These are phyloP conservation scores for Drosophila mimetica DNA, from an alignment of 2,888 invertebrate species.

Conservation along the genomic window DNA sequence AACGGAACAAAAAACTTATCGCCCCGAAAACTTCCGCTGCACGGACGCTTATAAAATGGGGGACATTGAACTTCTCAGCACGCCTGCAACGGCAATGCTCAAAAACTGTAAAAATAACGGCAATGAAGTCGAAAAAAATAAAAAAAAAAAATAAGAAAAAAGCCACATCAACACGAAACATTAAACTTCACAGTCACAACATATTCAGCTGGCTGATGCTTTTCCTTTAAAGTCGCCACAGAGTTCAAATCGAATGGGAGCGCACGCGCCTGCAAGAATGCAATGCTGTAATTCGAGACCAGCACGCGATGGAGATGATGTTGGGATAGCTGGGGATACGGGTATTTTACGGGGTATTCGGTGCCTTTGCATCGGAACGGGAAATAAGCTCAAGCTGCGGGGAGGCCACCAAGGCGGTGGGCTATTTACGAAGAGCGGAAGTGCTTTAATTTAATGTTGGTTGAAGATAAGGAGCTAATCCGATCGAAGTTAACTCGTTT, in stretches of 20 bases:
- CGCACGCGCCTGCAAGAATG: conserved; percentile 46
- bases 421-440: conserved; percentile 17
- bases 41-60: conserved; percentile 54
- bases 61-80: conserved; percentile 70
- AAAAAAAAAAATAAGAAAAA: conserved; percentile 11
- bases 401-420: neutral
- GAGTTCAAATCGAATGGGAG: conserved; percentile 44
- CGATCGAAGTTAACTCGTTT: neutral
- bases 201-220: conserved; percentile 41
- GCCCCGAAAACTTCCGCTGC: conserved; percentile 61
- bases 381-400: conserved; percentile 2
- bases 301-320: conserved; percentile 58
- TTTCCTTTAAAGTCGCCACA: conserved; percentile 49
- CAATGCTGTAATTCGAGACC: conserved; percentile 58
- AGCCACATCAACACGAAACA: conserved; percentile 54
- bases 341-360: conserved; percentile 2
- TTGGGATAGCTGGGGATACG: conserved; percentile 2
- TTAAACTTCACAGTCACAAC: conserved; percentile 62
- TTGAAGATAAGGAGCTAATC: conserved; percentile 14
- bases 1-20: conserved; percentile 56
- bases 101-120: conserved; percentile 28
- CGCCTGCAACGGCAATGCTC: conserved; percentile 39
- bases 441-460: conserved; percentile 19
- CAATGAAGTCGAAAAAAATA: conserved; percentile 15
- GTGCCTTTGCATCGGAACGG: conserved; percentile 4